Base-by-base conservation (phyloP, 2,113 vertebrate species). In the Rhea pennata region DNA sequence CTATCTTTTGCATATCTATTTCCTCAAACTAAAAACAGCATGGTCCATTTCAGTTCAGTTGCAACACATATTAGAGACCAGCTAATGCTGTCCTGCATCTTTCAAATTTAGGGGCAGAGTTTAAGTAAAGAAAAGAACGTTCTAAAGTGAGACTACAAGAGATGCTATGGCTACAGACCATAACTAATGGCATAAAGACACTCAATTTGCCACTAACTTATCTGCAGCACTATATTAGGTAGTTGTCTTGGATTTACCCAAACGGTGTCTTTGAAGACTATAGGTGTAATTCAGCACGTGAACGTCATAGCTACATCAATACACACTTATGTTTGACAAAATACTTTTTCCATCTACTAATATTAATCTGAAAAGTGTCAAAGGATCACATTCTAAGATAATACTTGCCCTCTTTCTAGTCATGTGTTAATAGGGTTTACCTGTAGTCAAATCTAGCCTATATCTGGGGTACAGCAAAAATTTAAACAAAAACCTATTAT, bases 361-460 rank as follows among this genome's bases (percentile, higher is more conserved):
- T 33, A 36, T 27, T 40, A 42, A 42, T 10, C 40, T 27, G 54
- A 74, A 67, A 67, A 51, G 39, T 29, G 51, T 44, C 6, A 1
- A 51, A 76, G 39, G 66, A 59, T 29, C n/a, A 44, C 4, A 1
- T 31, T 77, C 58, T 46, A 40, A 51, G 26, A 62, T 10, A 61
- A 9, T 1, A 33, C 2, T n/a, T 27, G 48, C 48, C 54, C 20
- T 36, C 78, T 58, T 73, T 69, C 50, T n/a, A 44, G 20, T 72
- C 39, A 8, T 0, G 1, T 6, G 8, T 42, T 87, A n/a, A 29
- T 10, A 31, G 0, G 1, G 17, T 74, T 74, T 66, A 84, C 56
- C 14, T n/a, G 46, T 8, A 86, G 54, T 12, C 80, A 44, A 61
- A 53, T 40, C 59, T 72, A 0, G 0, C 3, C 10, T 5, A 3